phyloP scores from a whole-genome alignment of 2,797 vertebrate species.

The Anas acuta region DNA sequence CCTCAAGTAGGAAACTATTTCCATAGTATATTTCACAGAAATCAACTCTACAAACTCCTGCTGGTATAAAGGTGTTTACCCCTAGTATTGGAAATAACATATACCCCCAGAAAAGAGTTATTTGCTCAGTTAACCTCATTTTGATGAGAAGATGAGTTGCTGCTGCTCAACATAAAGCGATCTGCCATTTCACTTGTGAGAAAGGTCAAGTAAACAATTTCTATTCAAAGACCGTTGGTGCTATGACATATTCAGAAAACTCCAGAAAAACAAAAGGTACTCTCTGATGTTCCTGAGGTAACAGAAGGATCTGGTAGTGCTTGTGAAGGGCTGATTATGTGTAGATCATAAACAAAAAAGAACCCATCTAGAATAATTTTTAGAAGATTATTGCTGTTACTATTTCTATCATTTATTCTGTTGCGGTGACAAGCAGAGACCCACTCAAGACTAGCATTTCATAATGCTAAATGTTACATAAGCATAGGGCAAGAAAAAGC shows the following conservation, averaged over 20 bases:
- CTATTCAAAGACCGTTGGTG: neutral
- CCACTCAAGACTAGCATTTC: neutral
- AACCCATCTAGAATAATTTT: neutral
- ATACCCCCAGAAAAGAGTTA: neutral
- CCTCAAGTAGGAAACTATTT: neutral
- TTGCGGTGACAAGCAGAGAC: neutral
- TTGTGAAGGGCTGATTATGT: neutral
- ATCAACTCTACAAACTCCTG: neutral
- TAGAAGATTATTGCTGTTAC: neutral
- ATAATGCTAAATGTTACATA: neutral
- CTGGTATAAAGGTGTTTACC: neutral
- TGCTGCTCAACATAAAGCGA: neutral
- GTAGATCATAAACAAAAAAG: constrained; percentile 2
- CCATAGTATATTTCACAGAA: neutral
- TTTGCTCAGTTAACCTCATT: neutral
- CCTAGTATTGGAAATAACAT: neutral
- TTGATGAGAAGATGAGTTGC: neutral
- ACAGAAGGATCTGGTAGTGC: neutral
- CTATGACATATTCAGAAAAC: neutral
- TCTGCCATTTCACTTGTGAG: neutral
- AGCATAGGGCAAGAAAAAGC: neutral
- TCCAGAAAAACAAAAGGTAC: neutral
- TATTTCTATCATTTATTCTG: neutral
- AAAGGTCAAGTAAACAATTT: constrained; percentile 44
- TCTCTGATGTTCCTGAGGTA: neutral